phyloP scores from a whole-genome alignment of 2,113 vertebrate genomes.

The Rhineura floridana region DNA sequence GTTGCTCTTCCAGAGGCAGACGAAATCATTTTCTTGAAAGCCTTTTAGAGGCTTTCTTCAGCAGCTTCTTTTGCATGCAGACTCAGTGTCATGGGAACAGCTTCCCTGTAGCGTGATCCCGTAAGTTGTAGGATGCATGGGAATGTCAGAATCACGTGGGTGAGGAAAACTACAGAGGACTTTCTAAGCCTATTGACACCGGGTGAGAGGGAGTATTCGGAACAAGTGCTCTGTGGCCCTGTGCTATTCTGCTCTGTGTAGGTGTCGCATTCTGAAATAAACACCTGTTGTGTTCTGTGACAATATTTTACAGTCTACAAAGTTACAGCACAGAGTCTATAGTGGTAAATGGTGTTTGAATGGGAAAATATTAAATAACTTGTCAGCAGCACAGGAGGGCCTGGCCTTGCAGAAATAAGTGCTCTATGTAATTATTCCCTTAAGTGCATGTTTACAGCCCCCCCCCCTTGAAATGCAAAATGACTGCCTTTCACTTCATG shows the following conservation, averaged over 20 bases:
- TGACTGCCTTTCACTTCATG: neutral
- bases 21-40: neutral
- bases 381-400: neutral
- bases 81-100: neutral
- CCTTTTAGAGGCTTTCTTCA: neutral
- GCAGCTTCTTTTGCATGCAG: neutral
- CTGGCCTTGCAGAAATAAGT: neutral
- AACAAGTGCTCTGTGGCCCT: too few species aligned
- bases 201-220: neutral
- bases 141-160: neutral
- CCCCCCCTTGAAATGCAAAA: neutral
- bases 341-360: neutral
- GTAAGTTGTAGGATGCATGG: neutral
- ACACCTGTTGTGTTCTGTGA: too few species aligned
- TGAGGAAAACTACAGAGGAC: neutral
- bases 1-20: neutral
- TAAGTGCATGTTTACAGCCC: neutral
- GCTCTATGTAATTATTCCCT: neutral
- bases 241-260: too few species aligned
- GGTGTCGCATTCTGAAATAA: neutral
- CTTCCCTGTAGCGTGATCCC: neutral
- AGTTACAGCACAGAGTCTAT: neutral
- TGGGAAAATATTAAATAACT: neutral
- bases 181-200: neutral
- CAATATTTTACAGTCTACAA: neutral